Base-by-base conservation (phyloP, 1,140 invertebrate genomes). In the Drosophila mayri region DNA sequence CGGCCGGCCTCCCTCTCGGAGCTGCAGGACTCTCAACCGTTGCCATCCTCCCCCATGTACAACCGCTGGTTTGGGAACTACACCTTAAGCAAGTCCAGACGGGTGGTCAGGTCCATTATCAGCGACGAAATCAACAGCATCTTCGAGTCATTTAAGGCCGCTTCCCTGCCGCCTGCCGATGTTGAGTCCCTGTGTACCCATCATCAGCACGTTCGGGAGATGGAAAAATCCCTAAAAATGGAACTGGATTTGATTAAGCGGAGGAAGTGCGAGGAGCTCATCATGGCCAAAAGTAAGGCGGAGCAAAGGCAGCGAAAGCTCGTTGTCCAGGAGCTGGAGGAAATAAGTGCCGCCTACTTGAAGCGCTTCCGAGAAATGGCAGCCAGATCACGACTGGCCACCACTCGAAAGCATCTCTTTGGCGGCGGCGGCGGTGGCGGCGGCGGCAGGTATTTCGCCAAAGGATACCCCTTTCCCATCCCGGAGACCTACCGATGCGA, bases 61-160 rank as follows among this genome's bases (percentile, higher is more conserved):
- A 60, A 68, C 1, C 79, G 84, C 28, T 87, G 83, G 83, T 87
- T 88, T 28, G 84, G 63, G 0, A 37, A 30, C 20, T 63, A 54
- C 12, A 16, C 9, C 1, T 14, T 73, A 1, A 59, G 28, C 14
- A 59, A 61, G 1, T n/a, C 47, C 2, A 18, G 60, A 0, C 46
- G 63, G 0, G 14, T 90, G 10, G 61, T 63, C 10, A 57, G 9
- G 4, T 25, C 59, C 5, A 40, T 90, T 30, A 30, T 90, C 0
- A 28, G 37, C 5, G 38, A 46, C 9, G 77, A 88, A 35, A 62
- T 90, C 4, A 18, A 61, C 22, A 65, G 38, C 11, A 74, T 85
- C 1, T 14, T 90, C 6, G 20, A 58, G 16, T 58, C 61, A 0
- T 55, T 88, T 1, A 32, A 70, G 30, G 47, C 67, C 5, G 77